Conservation (phyloP, 2,888 invertebrate genomes). For the Orthonevra nobilis region DNA sequence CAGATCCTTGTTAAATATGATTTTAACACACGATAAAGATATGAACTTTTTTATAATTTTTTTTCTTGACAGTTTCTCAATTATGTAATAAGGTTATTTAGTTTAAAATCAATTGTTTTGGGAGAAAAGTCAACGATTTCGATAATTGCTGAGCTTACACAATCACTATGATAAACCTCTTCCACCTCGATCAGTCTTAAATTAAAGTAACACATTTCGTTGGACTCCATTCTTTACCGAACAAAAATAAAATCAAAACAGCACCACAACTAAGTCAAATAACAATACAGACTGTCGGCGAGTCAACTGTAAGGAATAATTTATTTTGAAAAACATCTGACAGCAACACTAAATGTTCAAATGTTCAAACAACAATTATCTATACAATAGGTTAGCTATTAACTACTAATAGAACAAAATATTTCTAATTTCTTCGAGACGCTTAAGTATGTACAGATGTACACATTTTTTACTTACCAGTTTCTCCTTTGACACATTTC, state of each 20-base stretch:
- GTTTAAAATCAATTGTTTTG: too few species aligned
- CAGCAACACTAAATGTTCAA: constrained; percentile 3
- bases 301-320: too few species aligned
- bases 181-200: constrained; percentile 5
- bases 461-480: constrained; percentile 77
- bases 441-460: neutral
- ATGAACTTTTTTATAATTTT: too few species aligned
- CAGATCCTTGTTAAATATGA: too few species aligned
- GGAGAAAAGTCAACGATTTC: too few species aligned
- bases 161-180: constrained; percentile 21
- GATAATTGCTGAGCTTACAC: constrained; percentile 17
- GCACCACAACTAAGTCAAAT: constrained; percentile 4
- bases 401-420: constrained; percentile 36
- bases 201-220: too few species aligned
- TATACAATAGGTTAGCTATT: constrained; percentile 47
- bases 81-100: too few species aligned
- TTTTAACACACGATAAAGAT: too few species aligned
- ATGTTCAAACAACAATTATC: constrained; percentile 17
- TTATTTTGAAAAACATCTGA: constrained; percentile 13
- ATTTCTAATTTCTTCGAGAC: constrained; percentile 35
- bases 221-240: neutral
- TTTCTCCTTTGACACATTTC: constrained; percentile 75
- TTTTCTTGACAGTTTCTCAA: too few species aligned
- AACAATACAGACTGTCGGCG: constrained; percentile 10
- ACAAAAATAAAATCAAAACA: neutral